Base-by-base conservation (phyloP, 1,140 invertebrate genomes). In the Colletes latitarsis region DNA sequence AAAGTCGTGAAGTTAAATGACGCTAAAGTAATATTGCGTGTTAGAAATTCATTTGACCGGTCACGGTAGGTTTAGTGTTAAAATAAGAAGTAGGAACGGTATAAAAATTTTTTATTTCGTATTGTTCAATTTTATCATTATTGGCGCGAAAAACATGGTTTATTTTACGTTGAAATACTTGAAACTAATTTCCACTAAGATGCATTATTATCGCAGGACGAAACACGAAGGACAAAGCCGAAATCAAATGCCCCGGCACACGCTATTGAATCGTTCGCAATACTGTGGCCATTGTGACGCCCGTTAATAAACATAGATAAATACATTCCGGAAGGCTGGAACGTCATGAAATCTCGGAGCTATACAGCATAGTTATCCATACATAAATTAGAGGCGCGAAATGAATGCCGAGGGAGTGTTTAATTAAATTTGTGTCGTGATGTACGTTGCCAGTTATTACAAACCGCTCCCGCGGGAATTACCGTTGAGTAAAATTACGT, bases 371-470 rank as follows among this genome's bases (percentile, higher is more conserved):
- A 92, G 90, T 92, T 91, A 91, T 91, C 91, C 91, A 90, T 90
- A 91, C 91, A 92, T 92, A 92, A 92, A 92, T 92, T 92, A 92
- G 88, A 87, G 86, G 85, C 89, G 83, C 81, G 86, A 89, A 92
- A 92, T 91, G 91, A 93, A 93, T 91, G 89, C 88, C 90, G 86
- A 84, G 86, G 84, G 89, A 78, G 85, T 90, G 89, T 93, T 93
- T 93, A 93, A 93, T 93, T 93, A 93, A 93, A 93, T 90, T 90
- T 90, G 90, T 83, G 89, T 91, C 89, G 83, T 92, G 91, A 93
- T 93, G 89, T 92, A 93, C 88, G 91, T 30, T 88, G 81, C 82
- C 88, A 83, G 86, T 92, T 93, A 93, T 93, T 92, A 91, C 89
- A 83, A 89, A 90, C 85, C 82, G 81, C 82, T 83, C 77, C 86